Percentiles rank a stretch among this genome's conserved stretches.
These are phyloP conservation scores for Uromys caudimaculatus DNA, from an alignment of 2,797 vertebrate species.

Conservation along the genomic window DNA sequence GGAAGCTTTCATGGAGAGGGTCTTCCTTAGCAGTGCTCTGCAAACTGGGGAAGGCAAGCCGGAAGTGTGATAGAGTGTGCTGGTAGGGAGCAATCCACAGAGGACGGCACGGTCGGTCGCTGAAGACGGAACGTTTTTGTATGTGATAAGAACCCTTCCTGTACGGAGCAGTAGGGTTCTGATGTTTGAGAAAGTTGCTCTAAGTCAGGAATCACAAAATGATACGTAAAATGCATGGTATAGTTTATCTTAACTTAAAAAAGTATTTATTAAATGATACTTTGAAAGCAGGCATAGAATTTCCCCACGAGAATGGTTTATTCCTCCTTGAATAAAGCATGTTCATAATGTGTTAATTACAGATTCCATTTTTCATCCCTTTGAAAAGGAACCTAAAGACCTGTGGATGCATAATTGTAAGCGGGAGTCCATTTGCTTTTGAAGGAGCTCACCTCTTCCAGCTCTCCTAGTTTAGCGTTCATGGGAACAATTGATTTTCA, in stretches of 20 bases:
- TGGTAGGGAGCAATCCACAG: background rate
- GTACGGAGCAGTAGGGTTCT: background rate
- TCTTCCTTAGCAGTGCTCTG: background rate
- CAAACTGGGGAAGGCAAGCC: background rate
- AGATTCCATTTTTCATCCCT: conserved; percentile 31
- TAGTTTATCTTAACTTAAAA: conserved; percentile 55
- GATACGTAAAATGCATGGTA: background rate
- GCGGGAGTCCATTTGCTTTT: background rate
- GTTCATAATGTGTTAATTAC: background rate
- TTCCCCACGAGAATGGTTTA: conserved; percentile 36
- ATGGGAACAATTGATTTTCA: conserved; percentile 27
- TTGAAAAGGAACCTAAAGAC: conserved; percentile 51
- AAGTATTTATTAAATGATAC: conserved; percentile 23
- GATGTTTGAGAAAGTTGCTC: conserved; percentile 41
- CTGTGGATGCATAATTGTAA: background rate
- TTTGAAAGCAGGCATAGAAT: conserved; percentile 14
- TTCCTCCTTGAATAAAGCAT: conserved; percentile 35
- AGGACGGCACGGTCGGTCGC: background rate
- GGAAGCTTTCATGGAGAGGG: background rate
- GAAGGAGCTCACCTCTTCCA: background rate
- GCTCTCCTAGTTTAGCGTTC: conserved; percentile 54
- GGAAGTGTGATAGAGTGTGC: background rate
- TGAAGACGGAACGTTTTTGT: background rate
- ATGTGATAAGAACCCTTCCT: background rate
- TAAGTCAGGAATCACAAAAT: conserved; percentile 22